Evolutionary conservation across 2,113 vertebrate species (phyloP).

Genomic region (Mionectes macconnelli): DNA sequence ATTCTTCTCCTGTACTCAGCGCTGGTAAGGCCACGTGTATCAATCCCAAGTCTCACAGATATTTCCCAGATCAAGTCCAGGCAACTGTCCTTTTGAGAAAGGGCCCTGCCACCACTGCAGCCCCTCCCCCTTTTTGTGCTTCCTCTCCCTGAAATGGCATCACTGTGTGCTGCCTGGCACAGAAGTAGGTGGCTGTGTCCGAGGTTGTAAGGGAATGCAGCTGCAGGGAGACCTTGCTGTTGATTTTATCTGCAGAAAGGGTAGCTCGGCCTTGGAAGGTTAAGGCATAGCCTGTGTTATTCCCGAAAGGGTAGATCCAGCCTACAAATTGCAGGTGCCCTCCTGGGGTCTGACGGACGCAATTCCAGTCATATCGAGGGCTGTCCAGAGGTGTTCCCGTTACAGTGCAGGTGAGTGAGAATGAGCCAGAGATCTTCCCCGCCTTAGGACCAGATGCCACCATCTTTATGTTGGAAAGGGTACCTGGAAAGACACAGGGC

Average conservation of each 20-base stretch:
- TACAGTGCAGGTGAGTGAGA: not conserved
- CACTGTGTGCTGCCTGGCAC: conserved; percentile 4
- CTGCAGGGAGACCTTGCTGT: not conserved
- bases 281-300: not conserved
- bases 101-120: not conserved
- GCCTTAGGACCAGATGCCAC: not conserved
- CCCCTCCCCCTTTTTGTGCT: not conserved
- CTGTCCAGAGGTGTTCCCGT: not conserved
- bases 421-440: not conserved
- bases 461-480: not conserved
- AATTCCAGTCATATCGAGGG: not conserved
- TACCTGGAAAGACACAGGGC: not conserved
- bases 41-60: not conserved
- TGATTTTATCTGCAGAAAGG: not conserved
- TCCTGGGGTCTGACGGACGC: not conserved
- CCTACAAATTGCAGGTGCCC: not conserved
- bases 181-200: conserved; percentile 8
- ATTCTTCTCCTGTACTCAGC: no score
- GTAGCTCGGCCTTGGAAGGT: not conserved
- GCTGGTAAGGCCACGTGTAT: not conserved
- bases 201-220: not conserved
- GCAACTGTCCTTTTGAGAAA: not conserved
- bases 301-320: conserved; percentile 32
- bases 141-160: not conserved
- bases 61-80: not conserved